phyloP scores from a whole-genome alignment of 2,113 vertebrate species.

The Bambusicola thoracicus region DNA sequence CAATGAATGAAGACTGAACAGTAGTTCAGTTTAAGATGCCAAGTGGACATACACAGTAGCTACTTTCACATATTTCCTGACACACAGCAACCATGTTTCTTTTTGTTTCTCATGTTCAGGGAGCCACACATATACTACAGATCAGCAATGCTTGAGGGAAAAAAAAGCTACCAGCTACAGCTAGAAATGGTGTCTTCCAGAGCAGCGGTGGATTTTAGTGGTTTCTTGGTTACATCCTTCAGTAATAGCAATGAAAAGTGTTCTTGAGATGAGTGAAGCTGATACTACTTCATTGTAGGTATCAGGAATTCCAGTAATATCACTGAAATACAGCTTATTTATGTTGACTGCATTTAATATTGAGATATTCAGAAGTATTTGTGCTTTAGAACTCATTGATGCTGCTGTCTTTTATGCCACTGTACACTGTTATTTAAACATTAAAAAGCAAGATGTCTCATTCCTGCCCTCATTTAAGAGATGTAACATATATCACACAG shows the following conservation, averaged over 20 bases:
- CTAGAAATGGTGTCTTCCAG: neutral
- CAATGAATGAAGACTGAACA: neutral
- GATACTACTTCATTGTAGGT: neutral
- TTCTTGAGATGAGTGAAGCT: neutral
- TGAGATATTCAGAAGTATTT: neutral
- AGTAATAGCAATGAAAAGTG: neutral
- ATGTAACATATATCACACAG: neutral
- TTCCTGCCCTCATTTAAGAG: neutral
- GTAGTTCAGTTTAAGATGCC: neutral
- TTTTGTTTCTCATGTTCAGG: neutral
- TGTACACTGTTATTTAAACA: neutral
- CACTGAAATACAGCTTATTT: neutral
- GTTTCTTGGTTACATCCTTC: neutral
- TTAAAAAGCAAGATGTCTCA: neutral
- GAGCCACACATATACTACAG: fast-evolving
- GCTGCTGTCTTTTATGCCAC: fast-evolving
- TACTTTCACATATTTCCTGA: neutral
- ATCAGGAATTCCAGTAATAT: neutral
- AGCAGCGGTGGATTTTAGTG: neutral
- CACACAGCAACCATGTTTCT: neutral
- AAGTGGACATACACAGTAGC: neutral
- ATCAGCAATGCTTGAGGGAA: neutral
- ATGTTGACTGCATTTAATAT: neutral
- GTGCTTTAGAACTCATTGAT: neutral
- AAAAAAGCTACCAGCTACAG: neutral